Evolutionary conservation across 2,888 invertebrate species (phyloP).

Genomic region (Myopa tessellatipennis): DNA sequence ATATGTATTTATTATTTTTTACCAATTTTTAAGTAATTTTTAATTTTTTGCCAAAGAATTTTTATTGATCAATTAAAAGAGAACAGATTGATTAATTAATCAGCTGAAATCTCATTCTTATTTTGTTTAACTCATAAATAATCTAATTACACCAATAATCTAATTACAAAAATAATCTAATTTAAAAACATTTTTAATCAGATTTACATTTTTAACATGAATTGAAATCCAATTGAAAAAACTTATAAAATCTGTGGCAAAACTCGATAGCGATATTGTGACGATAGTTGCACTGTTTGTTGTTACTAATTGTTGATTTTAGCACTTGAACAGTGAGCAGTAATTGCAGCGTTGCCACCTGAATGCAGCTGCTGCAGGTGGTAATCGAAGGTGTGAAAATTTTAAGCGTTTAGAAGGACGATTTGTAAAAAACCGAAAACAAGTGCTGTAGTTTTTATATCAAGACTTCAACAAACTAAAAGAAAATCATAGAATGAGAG

Average conservation of each 20-base stretch:
- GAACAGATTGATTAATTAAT: no score
- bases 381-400: slow-evolving; percentile 1
- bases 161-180: no score
- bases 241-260: not conserved
- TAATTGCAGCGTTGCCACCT: slow-evolving; percentile 25
- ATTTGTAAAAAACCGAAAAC: not conserved
- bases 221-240: not conserved
- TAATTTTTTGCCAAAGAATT: no score
- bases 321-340: not conserved
- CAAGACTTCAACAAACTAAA: not conserved
- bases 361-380: slow-evolving; percentile 11
- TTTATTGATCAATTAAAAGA: no score
- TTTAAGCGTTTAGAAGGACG: not conserved
- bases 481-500: not conserved
- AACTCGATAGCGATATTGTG: not conserved
- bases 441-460: not conserved
- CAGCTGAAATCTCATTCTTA: no score
- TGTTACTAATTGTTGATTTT: no score
- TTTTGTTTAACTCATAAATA: no score
- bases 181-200: no score
- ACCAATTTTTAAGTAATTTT: no score
- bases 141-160: no score
- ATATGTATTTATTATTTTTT: no score
- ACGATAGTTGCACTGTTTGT: no score
- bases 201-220: not conserved